phyloP scores from a whole-genome alignment of 2,888 invertebrate genomes.

The Synanthedon vespiformis region DNA sequence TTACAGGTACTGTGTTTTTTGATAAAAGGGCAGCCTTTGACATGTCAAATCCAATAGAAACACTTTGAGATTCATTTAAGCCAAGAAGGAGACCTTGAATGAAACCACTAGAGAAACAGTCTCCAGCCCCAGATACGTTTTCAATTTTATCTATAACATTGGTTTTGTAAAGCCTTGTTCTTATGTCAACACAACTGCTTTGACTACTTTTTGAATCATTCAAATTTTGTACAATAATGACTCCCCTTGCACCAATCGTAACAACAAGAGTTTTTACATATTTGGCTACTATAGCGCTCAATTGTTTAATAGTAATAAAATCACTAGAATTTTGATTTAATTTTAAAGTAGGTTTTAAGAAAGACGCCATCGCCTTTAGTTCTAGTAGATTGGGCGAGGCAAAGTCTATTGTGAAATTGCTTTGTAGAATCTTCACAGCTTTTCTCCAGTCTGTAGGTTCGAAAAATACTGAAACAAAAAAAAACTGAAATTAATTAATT shows the following conservation, averaged over 20 bases:
- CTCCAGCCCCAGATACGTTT: slow-evolving; percentile 88
- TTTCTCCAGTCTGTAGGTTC: slow-evolving; percentile 89
- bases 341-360: slow-evolving; percentile 38
- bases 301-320: slow-evolving; percentile 27
- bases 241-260: slow-evolving; percentile 73
- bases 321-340: slow-evolving; percentile 18
- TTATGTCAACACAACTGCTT: slow-evolving; percentile 6
- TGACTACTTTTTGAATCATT: slow-evolving; percentile 12
- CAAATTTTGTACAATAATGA: slow-evolving; percentile 52
- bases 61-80: slow-evolving; percentile 67
- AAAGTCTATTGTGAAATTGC: slow-evolving; percentile 62
- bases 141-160: slow-evolving; percentile 53
- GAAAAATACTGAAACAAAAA: slow-evolving; percentile 81
- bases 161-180: slow-evolving; percentile 43
- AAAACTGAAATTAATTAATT: background rate
- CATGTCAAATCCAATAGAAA: slow-evolving; percentile 72
- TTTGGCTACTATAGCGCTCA: slow-evolving; percentile 46
- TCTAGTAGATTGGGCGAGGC: slow-evolving; percentile 87
- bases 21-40: slow-evolving; percentile 72
- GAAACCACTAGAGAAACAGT: slow-evolving; percentile 80
- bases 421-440: slow-evolving; percentile 77
- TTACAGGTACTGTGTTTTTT: slow-evolving; percentile 71
- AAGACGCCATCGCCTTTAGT: slow-evolving; percentile 74
- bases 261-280: slow-evolving; percentile 71
- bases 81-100: slow-evolving; percentile 73